Conservation (phyloP, 1,140 invertebrate genomes). For the Cataglyphis hispanica region DNA sequence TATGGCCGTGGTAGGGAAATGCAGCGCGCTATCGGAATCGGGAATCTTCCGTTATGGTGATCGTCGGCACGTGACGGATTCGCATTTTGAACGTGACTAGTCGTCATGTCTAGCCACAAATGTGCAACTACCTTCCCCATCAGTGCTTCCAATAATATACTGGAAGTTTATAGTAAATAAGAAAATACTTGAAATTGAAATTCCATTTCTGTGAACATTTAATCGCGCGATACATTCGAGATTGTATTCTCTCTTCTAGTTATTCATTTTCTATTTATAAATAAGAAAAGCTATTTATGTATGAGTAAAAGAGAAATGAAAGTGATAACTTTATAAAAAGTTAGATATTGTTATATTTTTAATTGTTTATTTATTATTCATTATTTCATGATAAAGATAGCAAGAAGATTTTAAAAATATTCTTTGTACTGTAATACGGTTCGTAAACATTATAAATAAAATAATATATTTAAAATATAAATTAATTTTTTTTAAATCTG, state of each 20-base stretch:
- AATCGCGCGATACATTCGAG: background rate
- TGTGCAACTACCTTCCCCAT: constrained; percentile 7
- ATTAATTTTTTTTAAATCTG: background rate
- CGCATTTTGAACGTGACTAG: constrained; percentile 35
- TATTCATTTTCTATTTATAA: background rate
- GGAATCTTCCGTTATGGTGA: constrained; percentile 45
- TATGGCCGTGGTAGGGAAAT: constrained; percentile 20
- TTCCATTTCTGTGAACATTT: background rate
- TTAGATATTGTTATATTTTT: background rate
- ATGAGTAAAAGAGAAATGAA: too few species aligned
- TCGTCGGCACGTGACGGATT: constrained; percentile 43
- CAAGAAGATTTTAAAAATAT: background rate
- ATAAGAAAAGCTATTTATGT: background rate
- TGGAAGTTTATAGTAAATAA: constrained; percentile 29
- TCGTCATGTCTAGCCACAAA: constrained; percentile 40
- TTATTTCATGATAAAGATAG: constrained; percentile 1
- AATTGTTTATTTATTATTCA: background rate
- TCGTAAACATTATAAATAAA: background rate
- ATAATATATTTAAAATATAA: background rate
- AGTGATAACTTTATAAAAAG: background rate
- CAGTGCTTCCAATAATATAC: constrained; percentile 30
- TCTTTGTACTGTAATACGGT: background rate
- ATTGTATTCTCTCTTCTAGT: background rate
- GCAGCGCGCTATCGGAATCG: constrained; percentile 10
- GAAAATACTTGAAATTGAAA: constrained; percentile 12